Evolutionary conservation across 2,797 vertebrate species (phyloP).

Genomic region (Iguana delicatissima): DNA sequence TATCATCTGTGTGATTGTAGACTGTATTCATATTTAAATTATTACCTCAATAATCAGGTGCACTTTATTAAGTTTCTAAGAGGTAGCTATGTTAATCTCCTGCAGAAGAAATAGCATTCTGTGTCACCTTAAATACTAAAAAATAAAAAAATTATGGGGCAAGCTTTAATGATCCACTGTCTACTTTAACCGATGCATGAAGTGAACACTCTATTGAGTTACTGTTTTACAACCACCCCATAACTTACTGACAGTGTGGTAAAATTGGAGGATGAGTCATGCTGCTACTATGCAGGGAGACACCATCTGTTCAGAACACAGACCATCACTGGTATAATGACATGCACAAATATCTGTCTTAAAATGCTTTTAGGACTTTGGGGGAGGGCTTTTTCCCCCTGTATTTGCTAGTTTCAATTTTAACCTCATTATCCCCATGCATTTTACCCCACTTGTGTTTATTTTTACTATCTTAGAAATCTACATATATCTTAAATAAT

Average conservation of each 20-base stretch:
- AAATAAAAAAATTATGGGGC: too few species aligned
- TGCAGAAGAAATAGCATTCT: not conserved
- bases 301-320: too few species aligned
- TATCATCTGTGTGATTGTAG: not conserved
- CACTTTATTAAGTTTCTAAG: not conserved
- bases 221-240: not conserved
- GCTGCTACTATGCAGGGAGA: too few species aligned
- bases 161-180: not conserved
- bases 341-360: not conserved
- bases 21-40: not conserved
- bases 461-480: not conserved
- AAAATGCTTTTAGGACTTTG: too few species aligned
- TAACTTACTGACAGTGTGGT: too few species aligned
- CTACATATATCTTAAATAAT: not conserved
- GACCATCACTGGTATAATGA: not conserved
- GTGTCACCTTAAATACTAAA: not conserved
- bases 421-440: not conserved
- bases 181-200: not conserved
- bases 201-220: not conserved
- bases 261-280: too few species aligned
- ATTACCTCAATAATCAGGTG: not conserved
- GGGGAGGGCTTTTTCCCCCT: not conserved
- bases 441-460: not conserved
- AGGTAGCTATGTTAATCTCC: not conserved
- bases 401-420: not conserved